phyloP scores from a whole-genome alignment of 2,113 vertebrate species.

The Panurus biarmicus region DNA sequence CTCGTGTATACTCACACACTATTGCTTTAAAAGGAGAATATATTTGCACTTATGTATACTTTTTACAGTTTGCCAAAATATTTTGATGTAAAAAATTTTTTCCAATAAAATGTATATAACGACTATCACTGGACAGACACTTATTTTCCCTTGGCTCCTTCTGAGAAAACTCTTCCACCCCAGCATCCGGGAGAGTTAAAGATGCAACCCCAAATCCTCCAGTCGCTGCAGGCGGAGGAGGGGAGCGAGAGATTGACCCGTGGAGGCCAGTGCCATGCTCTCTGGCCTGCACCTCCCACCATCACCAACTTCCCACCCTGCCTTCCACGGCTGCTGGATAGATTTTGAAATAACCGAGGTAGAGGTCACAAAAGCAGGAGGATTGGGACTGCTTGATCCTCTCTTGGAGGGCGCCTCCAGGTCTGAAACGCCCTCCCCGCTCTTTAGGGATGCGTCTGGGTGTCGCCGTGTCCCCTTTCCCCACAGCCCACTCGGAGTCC shows the following conservation, averaged over 20 bases:
- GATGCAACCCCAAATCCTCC: background rate
- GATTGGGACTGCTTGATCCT: background rate
- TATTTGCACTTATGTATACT: constrained; percentile 96
- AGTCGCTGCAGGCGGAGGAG: background rate
- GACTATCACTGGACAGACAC: background rate
- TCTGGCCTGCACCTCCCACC: background rate
- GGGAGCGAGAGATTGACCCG: rapidly evolving
- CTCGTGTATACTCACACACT: constrained; percentile 79
- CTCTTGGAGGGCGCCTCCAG: background rate
- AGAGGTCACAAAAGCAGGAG: background rate
- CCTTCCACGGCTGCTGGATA: background rate
- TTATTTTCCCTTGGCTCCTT: background rate
- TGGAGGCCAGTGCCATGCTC: background rate
- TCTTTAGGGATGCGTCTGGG: too few species aligned
- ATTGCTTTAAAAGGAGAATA: constrained; percentile 83
- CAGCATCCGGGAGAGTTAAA: background rate
- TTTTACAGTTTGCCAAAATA: constrained; percentile 77
- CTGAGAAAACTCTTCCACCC: background rate
- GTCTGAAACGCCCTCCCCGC: rapidly evolving
- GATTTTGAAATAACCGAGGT: background rate
- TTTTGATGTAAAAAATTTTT: constrained; percentile 82
- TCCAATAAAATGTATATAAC: constrained; percentile 91
- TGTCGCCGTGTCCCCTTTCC: background rate
- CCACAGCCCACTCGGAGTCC: too few species aligned
- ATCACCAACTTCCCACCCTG: background rate